Evolutionary conservation across 2,888 invertebrate genomes (phyloP).

Genomic region (Sesamia inferens): DNA sequence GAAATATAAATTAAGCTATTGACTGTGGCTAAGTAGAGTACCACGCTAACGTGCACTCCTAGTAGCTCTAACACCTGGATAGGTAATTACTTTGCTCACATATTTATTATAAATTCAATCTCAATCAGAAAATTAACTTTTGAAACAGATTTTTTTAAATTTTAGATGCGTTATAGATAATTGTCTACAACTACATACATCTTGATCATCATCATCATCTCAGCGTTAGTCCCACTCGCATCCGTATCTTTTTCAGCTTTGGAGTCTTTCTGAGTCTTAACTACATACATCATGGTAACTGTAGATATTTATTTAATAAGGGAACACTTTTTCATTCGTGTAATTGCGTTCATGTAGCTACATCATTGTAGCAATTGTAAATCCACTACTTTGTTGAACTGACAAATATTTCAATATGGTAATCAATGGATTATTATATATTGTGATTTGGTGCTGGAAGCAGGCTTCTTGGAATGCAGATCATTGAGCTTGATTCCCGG

Average conservation of each 20-base stretch:
- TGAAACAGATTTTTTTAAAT: neutral
- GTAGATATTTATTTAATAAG: neutral
- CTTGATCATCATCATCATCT: no score
- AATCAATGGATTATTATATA: no score
- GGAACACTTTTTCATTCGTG: neutral
- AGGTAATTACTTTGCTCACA: neutral
- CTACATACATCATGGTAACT: no score
- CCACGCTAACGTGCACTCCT: neutral
- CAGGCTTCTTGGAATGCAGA: neutral
- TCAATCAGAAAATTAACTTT: neutral
- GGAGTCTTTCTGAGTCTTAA: no score
- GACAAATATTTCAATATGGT: no score
- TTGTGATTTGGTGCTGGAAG: neutral
- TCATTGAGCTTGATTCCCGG: neutral
- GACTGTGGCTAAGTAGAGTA: neutral
- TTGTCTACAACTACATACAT: neutral
- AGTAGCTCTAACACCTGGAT: neutral
- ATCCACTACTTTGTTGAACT: no score
- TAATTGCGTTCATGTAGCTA: neutral
- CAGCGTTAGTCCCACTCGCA: no score
- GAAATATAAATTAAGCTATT: neutral
- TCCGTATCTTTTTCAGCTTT: no score
- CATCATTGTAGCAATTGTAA: neutral
- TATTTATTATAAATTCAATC: neutral
- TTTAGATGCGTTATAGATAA: neutral